These are phyloP conservation scores for Chlorospingus semifuscus DNA, from an alignment of 2,797 vertebrate species.

Conservation along the genomic window DNA sequence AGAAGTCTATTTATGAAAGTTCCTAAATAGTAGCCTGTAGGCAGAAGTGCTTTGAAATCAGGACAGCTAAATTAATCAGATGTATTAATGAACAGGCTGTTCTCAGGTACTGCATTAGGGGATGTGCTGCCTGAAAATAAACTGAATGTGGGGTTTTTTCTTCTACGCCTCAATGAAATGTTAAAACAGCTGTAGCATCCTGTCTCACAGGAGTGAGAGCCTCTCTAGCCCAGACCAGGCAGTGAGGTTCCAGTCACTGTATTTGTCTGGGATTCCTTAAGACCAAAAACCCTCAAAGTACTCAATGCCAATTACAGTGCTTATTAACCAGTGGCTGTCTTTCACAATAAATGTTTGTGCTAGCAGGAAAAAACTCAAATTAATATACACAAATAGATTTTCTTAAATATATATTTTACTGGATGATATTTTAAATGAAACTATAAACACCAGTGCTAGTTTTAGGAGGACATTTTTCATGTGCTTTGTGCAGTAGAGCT, in stretches of 20 bases:
- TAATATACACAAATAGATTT: neutral
- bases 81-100: neutral
- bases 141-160: neutral
- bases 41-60: neutral
- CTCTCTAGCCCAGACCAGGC: fast-evolving
- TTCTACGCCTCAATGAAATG: neutral
- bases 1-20: neutral
- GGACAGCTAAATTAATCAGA: neutral
- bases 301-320: neutral
- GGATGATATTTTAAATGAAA: neutral
- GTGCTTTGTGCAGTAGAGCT: neutral
- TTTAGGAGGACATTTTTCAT: slow-evolving; percentile 31
- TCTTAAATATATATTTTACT: neutral
- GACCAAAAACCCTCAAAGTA: neutral
- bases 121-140: neutral
- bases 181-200: neutral
- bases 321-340: neutral
- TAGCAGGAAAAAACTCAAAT: neutral
- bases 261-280: neutral
- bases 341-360: neutral
- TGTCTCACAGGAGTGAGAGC: neutral
- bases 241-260: neutral
- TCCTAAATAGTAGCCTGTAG: neutral
- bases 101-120: neutral
- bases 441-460: neutral